A percentile compares a stretch with the other conserved stretches of the same genome.
Conservation (phyloP, 2,888 invertebrate genomes). For the Notodonta dromedarius region DNA sequence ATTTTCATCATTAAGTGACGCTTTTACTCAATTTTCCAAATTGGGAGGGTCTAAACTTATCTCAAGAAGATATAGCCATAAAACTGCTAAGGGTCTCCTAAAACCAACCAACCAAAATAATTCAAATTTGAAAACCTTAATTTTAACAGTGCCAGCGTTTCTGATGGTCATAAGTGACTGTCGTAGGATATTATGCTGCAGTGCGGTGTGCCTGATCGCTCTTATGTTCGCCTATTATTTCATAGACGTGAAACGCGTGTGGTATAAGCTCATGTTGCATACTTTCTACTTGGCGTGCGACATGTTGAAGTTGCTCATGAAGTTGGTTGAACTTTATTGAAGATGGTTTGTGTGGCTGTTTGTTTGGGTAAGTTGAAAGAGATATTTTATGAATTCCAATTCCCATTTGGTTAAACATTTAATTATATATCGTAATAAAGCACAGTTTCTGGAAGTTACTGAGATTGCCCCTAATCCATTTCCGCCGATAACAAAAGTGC, state of each 20-base stretch:
- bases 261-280: conserved; percentile 72
- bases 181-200: conserved; percentile 64
- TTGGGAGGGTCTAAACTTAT: no score
- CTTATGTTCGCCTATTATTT: conserved; percentile 57
- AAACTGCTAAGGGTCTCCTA: neutral
- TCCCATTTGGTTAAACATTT: no score
- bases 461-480: neutral
- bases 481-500: neutral
- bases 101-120: neutral
- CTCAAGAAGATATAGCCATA: neutral
- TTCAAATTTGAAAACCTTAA: neutral
- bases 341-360: conserved; percentile 41
- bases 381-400: no score
- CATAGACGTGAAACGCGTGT: conserved; percentile 69
- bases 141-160: conserved; percentile 38
- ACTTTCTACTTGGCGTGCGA: conserved; percentile 73
- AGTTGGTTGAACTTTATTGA: conserved; percentile 73
- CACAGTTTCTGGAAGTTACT: no score
- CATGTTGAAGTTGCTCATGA: conserved; percentile 72
- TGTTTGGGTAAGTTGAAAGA: conserved; percentile 39
- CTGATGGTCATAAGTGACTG: conserved; percentile 76
- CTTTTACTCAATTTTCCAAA: no score
- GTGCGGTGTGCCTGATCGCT: conserved; percentile 48
- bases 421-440: no score
- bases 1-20: neutral